Percentiles rank a stretch among this genome's conserved stretches.
Conservation (phyloP, 2,888 invertebrate genomes). For the Cotesia congregata region DNA sequence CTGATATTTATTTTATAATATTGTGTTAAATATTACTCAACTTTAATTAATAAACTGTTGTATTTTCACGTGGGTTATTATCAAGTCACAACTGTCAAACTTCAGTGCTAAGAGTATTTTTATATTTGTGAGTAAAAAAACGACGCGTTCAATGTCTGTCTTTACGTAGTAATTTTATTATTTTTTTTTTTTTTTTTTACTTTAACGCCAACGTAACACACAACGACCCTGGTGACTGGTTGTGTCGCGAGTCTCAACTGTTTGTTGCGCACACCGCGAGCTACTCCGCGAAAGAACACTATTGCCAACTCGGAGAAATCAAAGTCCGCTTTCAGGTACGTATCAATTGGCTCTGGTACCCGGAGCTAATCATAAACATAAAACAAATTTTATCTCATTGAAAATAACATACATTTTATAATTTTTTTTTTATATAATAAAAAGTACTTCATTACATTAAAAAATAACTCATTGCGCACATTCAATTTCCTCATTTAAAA, state of each 20-base stretch:
- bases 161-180: constrained; percentile 15
- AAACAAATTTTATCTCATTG: neutral
- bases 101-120: constrained; percentile 7
- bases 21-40: neutral
- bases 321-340: constrained; percentile 18
- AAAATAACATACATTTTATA: neutral
- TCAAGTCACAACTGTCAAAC: constrained; percentile 7
- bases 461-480: too few relatives aligned
- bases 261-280: constrained; percentile 57
- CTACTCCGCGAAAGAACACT: constrained; percentile 20
- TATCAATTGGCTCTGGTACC: neutral
- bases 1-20: neutral
- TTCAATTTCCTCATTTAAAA: too few relatives aligned
- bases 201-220: constrained; percentile 49
- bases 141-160: constrained; percentile 16
- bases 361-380: neutral
- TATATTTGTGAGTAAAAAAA: constrained; percentile 2
- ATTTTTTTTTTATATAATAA: too few relatives aligned
- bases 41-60: neutral
- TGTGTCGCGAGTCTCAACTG: constrained; percentile 58
- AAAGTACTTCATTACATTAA: too few relatives aligned
- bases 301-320: constrained; percentile 31
- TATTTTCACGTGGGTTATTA: neutral
- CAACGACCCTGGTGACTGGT: constrained; percentile 54
- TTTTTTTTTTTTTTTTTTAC: constrained; percentile 22